Evolutionary conservation across 2,888 invertebrate genomes (phyloP), one percentile per base, ranked within the genome.

Genomic region (Listrodromus nycthemerus): DNA sequence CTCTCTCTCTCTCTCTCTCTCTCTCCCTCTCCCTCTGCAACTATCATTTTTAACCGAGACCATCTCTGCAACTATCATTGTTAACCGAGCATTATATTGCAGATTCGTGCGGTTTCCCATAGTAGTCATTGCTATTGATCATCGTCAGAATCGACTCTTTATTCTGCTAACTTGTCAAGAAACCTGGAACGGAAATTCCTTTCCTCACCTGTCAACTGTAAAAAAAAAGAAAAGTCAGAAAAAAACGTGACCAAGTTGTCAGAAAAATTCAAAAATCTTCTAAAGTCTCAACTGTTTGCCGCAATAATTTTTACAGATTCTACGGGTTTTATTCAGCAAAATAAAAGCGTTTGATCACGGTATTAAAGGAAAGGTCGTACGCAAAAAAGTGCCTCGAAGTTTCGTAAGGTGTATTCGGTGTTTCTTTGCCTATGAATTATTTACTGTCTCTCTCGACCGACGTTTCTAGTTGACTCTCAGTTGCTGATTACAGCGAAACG

Each of bases 1-100:
- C 69, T 33, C 63, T 77, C 79, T 58, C 69, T 67, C 66, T 16
- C 65, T 65, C 66, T n/a, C n/a, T n/a, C n/a, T 69, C 63, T 77
- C 79, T 58, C 69, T 67, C 66, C 19, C 65, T 65, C 66, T 48
- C 69, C 41, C 83, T 55, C 69, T 33, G 21, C 2, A 58, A 5
- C 58, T 30, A n/a, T 30, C 13, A n/a, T 58, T 30, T 27, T 24
- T 2, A 1, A 24, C 27, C 24, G 16, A 58, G 8, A n/a, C n/a
- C n/a, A n/a, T n/a, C 83, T 55, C 69, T 33, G 21, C 2, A 58
- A 5, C 58, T 30, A n/a, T 30, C 13, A n/a, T 58, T 30, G 58
- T 24, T 2, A 1, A 24, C 27, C 24, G 16, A 58, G 8, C 55
- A 45, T 33, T 45, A 33, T n/a, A 33, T 55, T n/a, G 50, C 48